Conservation (phyloP, 2,888 invertebrate genomes). For the Lepidonotus clava region DNA sequence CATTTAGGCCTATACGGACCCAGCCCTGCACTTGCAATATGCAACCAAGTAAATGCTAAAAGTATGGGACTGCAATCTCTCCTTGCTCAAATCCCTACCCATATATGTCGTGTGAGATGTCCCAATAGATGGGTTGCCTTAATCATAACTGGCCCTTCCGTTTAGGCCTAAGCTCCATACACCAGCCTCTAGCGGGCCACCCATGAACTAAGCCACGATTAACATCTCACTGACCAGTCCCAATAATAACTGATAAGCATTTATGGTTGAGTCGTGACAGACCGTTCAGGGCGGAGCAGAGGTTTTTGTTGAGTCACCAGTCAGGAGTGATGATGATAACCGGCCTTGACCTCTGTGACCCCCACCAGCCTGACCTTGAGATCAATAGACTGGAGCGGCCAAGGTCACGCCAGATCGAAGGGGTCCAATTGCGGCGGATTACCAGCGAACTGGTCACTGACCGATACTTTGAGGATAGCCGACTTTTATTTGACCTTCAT, state of each 20-base stretch:
- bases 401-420: constrained; percentile 40
- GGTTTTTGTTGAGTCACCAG: constrained; percentile 20
- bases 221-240: background rate
- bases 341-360: constrained; percentile 4
- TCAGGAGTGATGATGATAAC: background rate
- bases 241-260: constrained; percentile 45
- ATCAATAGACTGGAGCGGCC: constrained; percentile 22
- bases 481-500: constrained; percentile 26
- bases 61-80: too few species aligned
- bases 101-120: too few species aligned
- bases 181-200: too few species aligned
- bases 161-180: too few species aligned
- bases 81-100: too few species aligned
- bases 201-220: background rate
- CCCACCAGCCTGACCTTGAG: background rate
- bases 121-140: too few species aligned
- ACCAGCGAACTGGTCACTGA: background rate
- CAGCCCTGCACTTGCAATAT: too few species aligned
- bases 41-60: too few species aligned
- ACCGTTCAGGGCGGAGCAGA: background rate
- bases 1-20: too few species aligned
- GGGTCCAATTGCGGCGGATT: constrained; percentile 42
- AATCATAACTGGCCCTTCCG: too few species aligned
- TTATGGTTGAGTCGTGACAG: background rate
- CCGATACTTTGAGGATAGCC: constrained; percentile 44